Evolutionary conservation across 2,888 invertebrate species (phyloP).

Genomic region (Drosophila kuntzei): DNA sequence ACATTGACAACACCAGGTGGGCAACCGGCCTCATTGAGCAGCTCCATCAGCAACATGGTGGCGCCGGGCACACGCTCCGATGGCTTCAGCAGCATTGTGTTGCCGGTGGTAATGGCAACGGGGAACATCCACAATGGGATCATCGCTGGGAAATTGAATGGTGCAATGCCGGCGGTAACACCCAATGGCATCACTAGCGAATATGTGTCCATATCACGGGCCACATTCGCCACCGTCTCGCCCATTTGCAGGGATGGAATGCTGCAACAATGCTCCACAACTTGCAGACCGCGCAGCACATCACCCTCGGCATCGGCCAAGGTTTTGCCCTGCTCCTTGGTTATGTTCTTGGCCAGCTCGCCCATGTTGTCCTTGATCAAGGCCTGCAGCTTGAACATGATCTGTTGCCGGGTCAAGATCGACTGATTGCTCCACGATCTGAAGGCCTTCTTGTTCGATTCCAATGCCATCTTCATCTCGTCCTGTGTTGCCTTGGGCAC

Average conservation of each 20-base stretch:
- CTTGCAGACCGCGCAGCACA: constrained; percentile 98
- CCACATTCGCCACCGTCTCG: constrained; percentile 92
- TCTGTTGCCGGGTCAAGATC: constrained; percentile 95
- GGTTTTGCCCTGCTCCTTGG: constrained; percentile 98
- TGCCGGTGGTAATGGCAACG: constrained; percentile 94
- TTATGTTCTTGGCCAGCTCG: constrained; percentile 95
- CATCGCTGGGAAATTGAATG: constrained; percentile 99
- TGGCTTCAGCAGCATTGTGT: constrained; percentile 97
- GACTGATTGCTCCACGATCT: constrained; percentile 96
- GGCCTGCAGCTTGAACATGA: constrained; percentile 95
- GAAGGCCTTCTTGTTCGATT: constrained; percentile 92
- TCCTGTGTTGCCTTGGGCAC: constrained; percentile 95
- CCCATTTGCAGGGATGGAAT: constrained; percentile 97
- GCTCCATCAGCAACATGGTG: constrained; percentile 96
- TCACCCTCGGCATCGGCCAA: constrained; percentile 99
- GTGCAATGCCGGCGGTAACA: constrained; percentile 95
- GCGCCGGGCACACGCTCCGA: constrained; percentile 99
- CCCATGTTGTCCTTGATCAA: constrained; percentile 95
- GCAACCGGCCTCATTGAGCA: constrained; percentile 96
- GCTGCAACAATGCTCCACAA: constrained; percentile 98
- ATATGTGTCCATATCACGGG: constrained; percentile 98
- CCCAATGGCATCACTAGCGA: constrained; percentile 97
- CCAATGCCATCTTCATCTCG: constrained; percentile 96
- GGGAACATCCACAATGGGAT: constrained; percentile 99
- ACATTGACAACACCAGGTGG: constrained; percentile 98